phyloP scores from a whole-genome alignment of 1,140 invertebrate species.

The Penaeus indicus region DNA sequence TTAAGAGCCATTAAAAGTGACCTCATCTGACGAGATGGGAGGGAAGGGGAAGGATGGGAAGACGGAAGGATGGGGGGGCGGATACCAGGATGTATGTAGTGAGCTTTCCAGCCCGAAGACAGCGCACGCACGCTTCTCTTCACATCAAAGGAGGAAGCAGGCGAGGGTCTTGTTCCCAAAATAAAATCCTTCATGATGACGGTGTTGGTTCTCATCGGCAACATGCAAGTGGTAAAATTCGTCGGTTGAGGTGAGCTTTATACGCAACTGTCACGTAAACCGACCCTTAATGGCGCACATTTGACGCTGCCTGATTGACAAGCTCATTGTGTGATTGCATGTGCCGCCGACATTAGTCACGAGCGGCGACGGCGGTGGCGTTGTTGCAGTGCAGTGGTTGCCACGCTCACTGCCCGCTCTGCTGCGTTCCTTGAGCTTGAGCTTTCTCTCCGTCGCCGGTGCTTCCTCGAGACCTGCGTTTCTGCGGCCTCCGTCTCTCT shows the following conservation, averaged over 20 bases:
- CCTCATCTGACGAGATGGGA: background rate
- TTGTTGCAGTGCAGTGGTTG: slow-evolving; percentile 17
- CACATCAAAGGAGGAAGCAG: slow-evolving; percentile 26
- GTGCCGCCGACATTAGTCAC: slow-evolving; percentile 22
- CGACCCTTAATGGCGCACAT: slow-evolving; percentile 30
- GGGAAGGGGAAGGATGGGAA: background rate
- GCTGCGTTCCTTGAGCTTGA: background rate
- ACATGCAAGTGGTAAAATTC: slow-evolving; percentile 43
- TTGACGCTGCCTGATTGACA: slow-evolving; percentile 47
- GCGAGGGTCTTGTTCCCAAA: slow-evolving; percentile 20
- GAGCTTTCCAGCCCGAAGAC: too few relatives aligned
- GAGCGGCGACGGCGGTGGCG: slow-evolving; percentile 5
- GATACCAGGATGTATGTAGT: background rate
- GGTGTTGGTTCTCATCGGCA: slow-evolving; percentile 32
- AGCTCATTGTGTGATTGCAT: slow-evolving; percentile 42
- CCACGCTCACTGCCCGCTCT: background rate
- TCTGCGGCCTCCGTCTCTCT: background rate
- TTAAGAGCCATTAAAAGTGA: background rate
- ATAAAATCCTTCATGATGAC: slow-evolving; percentile 26
- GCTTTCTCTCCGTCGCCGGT: background rate
- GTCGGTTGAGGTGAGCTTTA: slow-evolving; percentile 51
- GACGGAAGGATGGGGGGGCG: background rate
- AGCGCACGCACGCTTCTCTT: too few relatives aligned
- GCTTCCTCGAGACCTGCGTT: background rate
- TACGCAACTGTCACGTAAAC: slow-evolving; percentile 30